Evolutionary conservation across 2,888 invertebrate genomes (phyloP), one percentile per base, ranked within the genome.

Genomic region (Pyralis farinalis): DNA sequence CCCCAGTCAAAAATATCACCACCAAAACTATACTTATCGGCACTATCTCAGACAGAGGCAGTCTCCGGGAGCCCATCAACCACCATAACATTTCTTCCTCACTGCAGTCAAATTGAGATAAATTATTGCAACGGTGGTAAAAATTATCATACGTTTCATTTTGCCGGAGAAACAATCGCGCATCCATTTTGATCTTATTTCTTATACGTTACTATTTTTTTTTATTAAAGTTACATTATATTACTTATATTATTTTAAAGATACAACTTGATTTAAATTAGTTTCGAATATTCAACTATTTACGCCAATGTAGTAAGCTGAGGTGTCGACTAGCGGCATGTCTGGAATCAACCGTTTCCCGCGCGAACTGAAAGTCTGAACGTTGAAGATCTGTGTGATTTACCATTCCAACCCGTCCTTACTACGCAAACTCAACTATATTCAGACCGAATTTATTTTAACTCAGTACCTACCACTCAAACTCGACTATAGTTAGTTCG

Each of bases 1-100:
- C 90, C 5, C 97, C 97, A 1, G 95, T 94, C 29, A 97, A 79
- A 63, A 97, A 96, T 52, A 97, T 95, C 38, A 93, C 83, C 37
- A 93, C 90, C 62, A 97, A 94, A 33, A 95, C 87, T 30, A 95
- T 82, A 41, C 94, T 96, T 31, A 94, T 78, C 0, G 94, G 78
- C 22, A 92, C 66, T 28, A 91, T 91, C 52, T 90, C 90, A 33
- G 75, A 75, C 12, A 92, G 58, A 0, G 93, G 91, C 34, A 94
- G 59, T 28, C 91, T 87, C 36, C 92, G 90, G 0, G 93, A 92
- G 0, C 94, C 95, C 77, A 93, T 84, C 25, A 86, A 57, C 70
- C 74, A 88, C 66, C 85, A 80, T 28, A 93, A 59, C 79, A 90
- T 93, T 43, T 92, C 91, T 9, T 91, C 90, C 44, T 91, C 85